A percentile compares a stretch with the other conserved stretches of the same genome.
Conservation (phyloP, 1,140 invertebrate species). For the Oedothorax gibbosus region DNA sequence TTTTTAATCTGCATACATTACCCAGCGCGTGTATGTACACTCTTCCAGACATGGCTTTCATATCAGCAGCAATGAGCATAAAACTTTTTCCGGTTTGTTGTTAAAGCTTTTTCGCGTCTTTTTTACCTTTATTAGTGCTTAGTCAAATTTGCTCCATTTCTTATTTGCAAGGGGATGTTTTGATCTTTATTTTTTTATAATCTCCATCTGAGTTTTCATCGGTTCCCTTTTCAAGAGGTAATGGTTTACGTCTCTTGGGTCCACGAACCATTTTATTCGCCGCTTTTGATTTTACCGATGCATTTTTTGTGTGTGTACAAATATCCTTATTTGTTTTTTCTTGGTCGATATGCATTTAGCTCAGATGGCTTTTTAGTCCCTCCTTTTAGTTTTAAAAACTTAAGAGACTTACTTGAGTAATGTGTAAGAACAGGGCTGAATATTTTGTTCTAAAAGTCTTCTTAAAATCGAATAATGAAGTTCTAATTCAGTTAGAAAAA, state of each 20-base stretch:
- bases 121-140: constrained; percentile 38
- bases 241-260: constrained; percentile 2
- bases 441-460: constrained; percentile 15
- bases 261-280: constrained; percentile 52
- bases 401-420: background rate
- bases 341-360: constrained; percentile 11
- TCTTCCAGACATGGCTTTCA: background rate
- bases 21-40: background rate
- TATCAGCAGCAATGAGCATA: constrained; percentile 15
- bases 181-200: constrained; percentile 36
- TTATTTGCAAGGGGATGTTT: constrained; percentile 55
- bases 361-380: constrained; percentile 54
- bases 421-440: background rate
- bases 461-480: constrained; percentile 38
- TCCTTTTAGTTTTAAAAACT: constrained; percentile 35
- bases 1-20: constrained; percentile 61
- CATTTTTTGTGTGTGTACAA: constrained; percentile 17
- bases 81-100: constrained; percentile 46
- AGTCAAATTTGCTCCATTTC: constrained; percentile 38
- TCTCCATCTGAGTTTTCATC: constrained; percentile 1
- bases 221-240: background rate
- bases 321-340: constrained; percentile 2
- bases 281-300: constrained; percentile 31
- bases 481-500: background rate
- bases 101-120: constrained; percentile 14